Conservation (phyloP, 2,797 vertebrate species). For the Urosaurus nigricauda region DNA sequence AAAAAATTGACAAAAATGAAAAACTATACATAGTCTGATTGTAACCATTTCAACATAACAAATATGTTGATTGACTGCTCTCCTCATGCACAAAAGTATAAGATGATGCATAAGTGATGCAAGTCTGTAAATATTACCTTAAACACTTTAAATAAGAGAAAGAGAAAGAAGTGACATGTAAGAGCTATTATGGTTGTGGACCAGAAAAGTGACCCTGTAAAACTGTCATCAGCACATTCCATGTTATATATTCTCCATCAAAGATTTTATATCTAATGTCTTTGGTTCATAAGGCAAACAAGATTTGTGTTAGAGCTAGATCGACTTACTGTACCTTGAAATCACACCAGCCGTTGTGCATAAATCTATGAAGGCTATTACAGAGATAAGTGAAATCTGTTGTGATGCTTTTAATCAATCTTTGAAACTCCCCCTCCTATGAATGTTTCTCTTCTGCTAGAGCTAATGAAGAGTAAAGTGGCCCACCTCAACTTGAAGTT, state of each 20-base stretch:
- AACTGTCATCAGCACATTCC: constrained; percentile 59
- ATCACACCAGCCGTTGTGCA: constrained; percentile 23
- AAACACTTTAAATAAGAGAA: constrained; percentile 20
- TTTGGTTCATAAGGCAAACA: constrained; percentile 51
- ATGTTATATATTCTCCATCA: constrained; percentile 63
- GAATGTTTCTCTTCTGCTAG: not conserved
- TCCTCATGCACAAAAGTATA: not conserved
- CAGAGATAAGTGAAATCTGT: constrained; percentile 8
- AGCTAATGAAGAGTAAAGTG: not conserved
- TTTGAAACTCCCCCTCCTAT: constrained; percentile 25
- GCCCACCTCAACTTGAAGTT: not conserved
- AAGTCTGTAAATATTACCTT: constrained; percentile 27
- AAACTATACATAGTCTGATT: constrained; percentile 19
- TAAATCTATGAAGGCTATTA: constrained; percentile 19
- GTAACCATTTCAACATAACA: not conserved
- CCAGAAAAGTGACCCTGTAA: constrained; percentile 61
- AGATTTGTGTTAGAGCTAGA: constrained; percentile 56
- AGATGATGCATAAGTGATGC: not conserved
- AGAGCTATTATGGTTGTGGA: constrained; percentile 39
- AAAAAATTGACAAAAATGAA: not conserved
- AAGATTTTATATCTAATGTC: constrained; percentile 47
- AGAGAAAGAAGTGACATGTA: constrained; percentile 51
- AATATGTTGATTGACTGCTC: constrained; percentile 19
- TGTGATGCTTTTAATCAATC: not conserved
- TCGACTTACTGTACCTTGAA: constrained; percentile 45